Evolutionary conservation across 1,140 invertebrate species (phyloP).

Genomic region (Daktulosphaira vitifoliae): DNA sequence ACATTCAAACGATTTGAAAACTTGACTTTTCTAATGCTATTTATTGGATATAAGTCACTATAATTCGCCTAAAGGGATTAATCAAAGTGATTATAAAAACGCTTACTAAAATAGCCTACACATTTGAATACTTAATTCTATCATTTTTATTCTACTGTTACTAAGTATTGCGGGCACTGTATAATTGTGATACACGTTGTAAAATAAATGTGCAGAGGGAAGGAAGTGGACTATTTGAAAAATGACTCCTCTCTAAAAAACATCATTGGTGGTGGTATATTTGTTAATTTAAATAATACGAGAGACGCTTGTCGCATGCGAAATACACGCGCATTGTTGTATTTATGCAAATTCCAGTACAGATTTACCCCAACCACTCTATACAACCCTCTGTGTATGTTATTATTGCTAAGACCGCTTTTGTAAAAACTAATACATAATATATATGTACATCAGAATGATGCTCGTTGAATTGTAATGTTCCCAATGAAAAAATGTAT

Average conservation of each 20-base stretch:
- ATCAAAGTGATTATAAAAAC: no score
- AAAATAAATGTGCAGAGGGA: neutral
- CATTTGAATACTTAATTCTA: no score
- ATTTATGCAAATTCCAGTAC: slow-evolving; percentile 31
- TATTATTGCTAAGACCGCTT: slow-evolving; percentile 30
- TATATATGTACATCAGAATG: slow-evolving; percentile 6
- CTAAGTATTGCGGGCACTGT: neutral
- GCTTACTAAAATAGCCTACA: no score
- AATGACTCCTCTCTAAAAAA: slow-evolving; percentile 2
- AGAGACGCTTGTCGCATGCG: slow-evolving; percentile 19
- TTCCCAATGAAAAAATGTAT: slow-evolving; percentile 4
- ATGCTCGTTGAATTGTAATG: slow-evolving; percentile 15
- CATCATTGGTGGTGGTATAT: slow-evolving; percentile 12
- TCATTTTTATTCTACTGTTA: no score
- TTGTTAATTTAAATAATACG: slow-evolving; percentile 33
- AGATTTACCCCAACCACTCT: neutral
- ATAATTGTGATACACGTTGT: neutral
- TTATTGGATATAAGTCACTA: no score
- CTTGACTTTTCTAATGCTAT: no score
- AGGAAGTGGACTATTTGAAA: neutral
- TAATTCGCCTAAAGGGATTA: no score
- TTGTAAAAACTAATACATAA: slow-evolving; percentile 21
- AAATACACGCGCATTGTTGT: slow-evolving; percentile 30
- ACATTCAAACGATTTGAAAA: no score
- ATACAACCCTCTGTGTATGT: neutral